Evolutionary conservation across 2,113 vertebrate genomes (phyloP).

Genomic region (Xenopus borealis): DNA sequence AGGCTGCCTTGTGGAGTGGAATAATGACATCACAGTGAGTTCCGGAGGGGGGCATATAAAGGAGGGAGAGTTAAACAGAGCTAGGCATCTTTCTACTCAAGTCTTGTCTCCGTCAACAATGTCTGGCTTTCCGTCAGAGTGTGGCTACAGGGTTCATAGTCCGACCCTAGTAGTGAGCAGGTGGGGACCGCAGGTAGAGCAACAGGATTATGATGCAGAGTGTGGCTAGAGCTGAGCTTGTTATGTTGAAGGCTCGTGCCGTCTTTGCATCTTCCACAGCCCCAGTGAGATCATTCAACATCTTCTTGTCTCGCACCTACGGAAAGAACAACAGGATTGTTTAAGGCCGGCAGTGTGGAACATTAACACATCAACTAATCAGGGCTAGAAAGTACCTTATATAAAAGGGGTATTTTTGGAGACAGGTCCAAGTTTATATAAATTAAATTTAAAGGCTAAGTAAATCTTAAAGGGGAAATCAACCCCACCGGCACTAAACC

Average conservation of each 20-base stretch:
- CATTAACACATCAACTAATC: no score
- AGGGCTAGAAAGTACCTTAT: no score
- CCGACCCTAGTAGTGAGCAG: constrained; percentile 67
- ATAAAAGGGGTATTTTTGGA: no score
- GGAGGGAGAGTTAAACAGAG: neutral
- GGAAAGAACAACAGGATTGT: neutral
- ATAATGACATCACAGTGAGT: constrained; percentile 42
- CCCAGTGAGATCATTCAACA: constrained; percentile 72
- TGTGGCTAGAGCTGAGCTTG: constrained; percentile 74
- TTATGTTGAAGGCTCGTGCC: constrained; percentile 74
- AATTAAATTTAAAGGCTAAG: no score
- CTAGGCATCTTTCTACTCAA: neutral
- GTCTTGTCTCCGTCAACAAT: neutral
- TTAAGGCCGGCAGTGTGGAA: no score
- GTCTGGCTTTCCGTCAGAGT: neutral
- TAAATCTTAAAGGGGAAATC: no score
- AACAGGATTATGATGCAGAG: constrained; percentile 73
- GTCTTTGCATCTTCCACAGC: constrained; percentile 77
- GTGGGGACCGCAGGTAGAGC: constrained; percentile 73
- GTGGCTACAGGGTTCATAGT: neutral
- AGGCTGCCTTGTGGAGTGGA: constrained; percentile 29
- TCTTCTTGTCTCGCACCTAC: constrained; percentile 76
- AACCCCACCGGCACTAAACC: no score
- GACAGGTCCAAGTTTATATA: no score
- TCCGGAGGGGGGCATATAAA: constrained; percentile 18